A percentile compares a stretch with the other conserved stretches of the same genome.
These are phyloP conservation scores for Cisticola juncidis DNA, from an alignment of 2,113 vertebrate genomes.

Conservation along the genomic window DNA sequence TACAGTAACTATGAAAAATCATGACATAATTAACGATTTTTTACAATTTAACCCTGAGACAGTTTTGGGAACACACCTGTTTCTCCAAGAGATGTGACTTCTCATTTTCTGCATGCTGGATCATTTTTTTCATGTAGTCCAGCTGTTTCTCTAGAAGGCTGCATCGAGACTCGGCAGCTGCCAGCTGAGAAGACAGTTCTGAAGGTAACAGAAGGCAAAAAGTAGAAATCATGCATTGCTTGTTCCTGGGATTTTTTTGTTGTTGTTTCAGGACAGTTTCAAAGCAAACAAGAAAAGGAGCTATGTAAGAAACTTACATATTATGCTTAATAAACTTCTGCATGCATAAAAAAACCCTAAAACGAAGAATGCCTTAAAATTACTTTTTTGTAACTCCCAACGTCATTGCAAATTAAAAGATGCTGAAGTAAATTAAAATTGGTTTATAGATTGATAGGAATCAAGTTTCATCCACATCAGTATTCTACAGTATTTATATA, in stretches of 20 bases:
- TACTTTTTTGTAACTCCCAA: neutral
- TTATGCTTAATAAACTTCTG: neutral
- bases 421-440: neutral
- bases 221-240: neutral
- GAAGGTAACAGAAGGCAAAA: constrained; percentile 2
- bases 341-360: neutral
- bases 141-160: constrained; percentile 88
- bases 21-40: neutral
- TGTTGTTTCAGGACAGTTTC: neutral
- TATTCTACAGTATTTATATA: neutral
- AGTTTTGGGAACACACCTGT: constrained; percentile 76
- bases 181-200: constrained; percentile 86
- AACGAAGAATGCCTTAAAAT: neutral
- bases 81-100: constrained; percentile 80
- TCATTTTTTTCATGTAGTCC: constrained; percentile 88
- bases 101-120: constrained; percentile 84
- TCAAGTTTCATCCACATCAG: neutral
- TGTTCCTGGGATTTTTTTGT: neutral
- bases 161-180: constrained; percentile 87
- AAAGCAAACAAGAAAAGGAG: neutral
- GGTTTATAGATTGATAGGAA: neutral
- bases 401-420: neutral
- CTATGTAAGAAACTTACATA: neutral
- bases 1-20: neutral
- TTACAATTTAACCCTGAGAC: neutral